Conservation (phyloP, 2,888 invertebrate species). For the Microctonus hyperodae region DNA sequence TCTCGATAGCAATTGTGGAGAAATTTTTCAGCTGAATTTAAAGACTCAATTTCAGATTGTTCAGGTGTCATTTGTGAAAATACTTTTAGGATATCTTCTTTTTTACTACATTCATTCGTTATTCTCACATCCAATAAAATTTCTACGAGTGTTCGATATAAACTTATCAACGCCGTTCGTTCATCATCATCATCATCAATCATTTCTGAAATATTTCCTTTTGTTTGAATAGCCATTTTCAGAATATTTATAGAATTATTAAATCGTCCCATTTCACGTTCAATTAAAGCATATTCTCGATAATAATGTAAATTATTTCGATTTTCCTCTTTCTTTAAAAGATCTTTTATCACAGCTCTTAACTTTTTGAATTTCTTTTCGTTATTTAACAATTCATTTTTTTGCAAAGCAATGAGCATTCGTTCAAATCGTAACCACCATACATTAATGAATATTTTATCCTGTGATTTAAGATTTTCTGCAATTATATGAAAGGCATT, state of each 20-base stretch:
- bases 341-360: slow-evolving; percentile 66
- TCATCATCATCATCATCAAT: slow-evolving; percentile 48
- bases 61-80: slow-evolving; percentile 43
- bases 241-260: slow-evolving; percentile 66
- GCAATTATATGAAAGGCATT: slow-evolving; percentile 66
- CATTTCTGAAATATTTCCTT: slow-evolving; percentile 45
- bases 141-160: slow-evolving; percentile 62
- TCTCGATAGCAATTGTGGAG: slow-evolving; percentile 44
- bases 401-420: slow-evolving; percentile 64
- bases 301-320: slow-evolving; percentile 69
- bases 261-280: slow-evolving; percentile 65
- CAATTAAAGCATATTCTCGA: slow-evolving; percentile 71
- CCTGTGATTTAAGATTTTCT: slow-evolving; percentile 60
- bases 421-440: slow-evolving; percentile 73
- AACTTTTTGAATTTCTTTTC: slow-evolving; percentile 62
- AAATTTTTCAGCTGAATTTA: slow-evolving; percentile 44
- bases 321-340: slow-evolving; percentile 67
- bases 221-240: slow-evolving; percentile 63
- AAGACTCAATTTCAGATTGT: slow-evolving; percentile 34
- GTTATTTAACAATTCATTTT: slow-evolving; percentile 58
- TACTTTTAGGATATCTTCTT: slow-evolving; percentile 42
- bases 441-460: slow-evolving; percentile 67
- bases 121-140: slow-evolving; percentile 45
- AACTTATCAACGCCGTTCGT: slow-evolving; percentile 58
- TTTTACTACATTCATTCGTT: slow-evolving; percentile 39